Percentiles rank a stretch among this genome's conserved stretches.
These are phyloP conservation scores for Leucophora obtusa DNA, from an alignment of 2,888 invertebrate species.

Conservation along the genomic window DNA sequence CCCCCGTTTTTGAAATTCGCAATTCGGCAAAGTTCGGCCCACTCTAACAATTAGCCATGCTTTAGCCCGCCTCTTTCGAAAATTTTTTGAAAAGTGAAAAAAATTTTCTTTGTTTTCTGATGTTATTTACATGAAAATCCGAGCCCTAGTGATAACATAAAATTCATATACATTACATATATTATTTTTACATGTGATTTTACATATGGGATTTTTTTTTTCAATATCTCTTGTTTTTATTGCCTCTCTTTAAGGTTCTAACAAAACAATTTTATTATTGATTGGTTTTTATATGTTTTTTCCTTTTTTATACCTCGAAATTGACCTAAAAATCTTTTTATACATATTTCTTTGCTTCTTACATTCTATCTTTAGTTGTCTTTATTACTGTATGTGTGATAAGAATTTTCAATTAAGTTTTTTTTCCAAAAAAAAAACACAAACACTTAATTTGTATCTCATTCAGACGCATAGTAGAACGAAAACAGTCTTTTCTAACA, in stretches of 20 bases:
- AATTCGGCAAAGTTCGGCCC: too few relatives aligned
- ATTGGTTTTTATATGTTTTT: neutral
- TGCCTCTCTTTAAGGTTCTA: neutral
- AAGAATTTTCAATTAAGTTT: slow-evolving; percentile 44
- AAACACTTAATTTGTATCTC: slow-evolving; percentile 24
- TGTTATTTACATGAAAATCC: too few relatives aligned
- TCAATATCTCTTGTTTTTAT: slow-evolving; percentile 1
- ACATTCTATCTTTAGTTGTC: neutral
- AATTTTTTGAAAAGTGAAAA: too few relatives aligned
- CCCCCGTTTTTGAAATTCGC: too few relatives aligned
- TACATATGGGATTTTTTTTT: too few relatives aligned
- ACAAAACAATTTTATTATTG: neutral
- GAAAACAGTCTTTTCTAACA: too few relatives aligned
- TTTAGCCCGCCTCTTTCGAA: too few relatives aligned
- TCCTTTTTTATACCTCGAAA: slow-evolving; percentile 1
- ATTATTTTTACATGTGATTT: too few relatives aligned
- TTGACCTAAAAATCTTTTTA: slow-evolving; percentile 36
- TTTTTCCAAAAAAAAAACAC: neutral
- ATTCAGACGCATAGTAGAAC: slow-evolving; percentile 21
- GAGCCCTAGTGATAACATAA: too few relatives aligned
- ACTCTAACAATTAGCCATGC: too few relatives aligned
- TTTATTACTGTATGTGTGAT: slow-evolving; percentile 27
- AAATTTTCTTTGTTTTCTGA: too few relatives aligned
- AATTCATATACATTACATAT: too few relatives aligned
- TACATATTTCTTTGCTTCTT: slow-evolving; percentile 3